Conservation (phyloP, 2,797 vertebrate species). For the Mionectes olivaceus region DNA sequence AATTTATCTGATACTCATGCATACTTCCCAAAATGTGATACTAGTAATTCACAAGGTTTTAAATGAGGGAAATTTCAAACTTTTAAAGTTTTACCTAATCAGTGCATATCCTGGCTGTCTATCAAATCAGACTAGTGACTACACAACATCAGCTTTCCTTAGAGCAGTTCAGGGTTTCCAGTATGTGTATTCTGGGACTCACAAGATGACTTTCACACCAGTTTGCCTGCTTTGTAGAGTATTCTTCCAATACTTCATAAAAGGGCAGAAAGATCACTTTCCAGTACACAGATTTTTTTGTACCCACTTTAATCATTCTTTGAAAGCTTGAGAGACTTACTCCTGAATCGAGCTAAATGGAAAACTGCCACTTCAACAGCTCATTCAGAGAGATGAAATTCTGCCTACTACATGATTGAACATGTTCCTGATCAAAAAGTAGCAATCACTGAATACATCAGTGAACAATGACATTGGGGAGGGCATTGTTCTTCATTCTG, state of each 20-base stretch:
- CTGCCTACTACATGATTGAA: slow-evolving; percentile 36
- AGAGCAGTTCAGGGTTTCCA: not conserved
- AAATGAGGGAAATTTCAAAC: not conserved
- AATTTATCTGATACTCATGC: not conserved
- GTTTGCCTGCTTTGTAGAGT: not conserved
- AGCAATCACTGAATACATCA: slow-evolving; percentile 43
- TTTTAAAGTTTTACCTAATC: not conserved
- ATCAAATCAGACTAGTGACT: not conserved
- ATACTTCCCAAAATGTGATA: not conserved
- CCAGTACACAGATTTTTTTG: not conserved
- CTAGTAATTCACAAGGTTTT: not conserved
- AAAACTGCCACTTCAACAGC: slow-evolving; percentile 34
- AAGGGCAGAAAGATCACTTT: not conserved
- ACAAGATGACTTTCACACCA: not conserved
- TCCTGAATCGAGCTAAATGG: slow-evolving; percentile 27
- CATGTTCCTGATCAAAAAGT: not conserved
- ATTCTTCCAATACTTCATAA: not conserved
- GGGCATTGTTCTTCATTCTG: slow-evolving; percentile 30
- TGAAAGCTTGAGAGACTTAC: not conserved
- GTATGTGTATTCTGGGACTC: not conserved
- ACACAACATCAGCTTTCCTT: not conserved
- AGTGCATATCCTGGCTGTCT: not conserved
- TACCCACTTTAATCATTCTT: not conserved
- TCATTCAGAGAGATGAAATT: slow-evolving; percentile 31
- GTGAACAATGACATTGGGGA: slow-evolving; percentile 14